phyloP scores from a whole-genome alignment of 2,888 invertebrate species.

The Terebella lapidaria region DNA sequence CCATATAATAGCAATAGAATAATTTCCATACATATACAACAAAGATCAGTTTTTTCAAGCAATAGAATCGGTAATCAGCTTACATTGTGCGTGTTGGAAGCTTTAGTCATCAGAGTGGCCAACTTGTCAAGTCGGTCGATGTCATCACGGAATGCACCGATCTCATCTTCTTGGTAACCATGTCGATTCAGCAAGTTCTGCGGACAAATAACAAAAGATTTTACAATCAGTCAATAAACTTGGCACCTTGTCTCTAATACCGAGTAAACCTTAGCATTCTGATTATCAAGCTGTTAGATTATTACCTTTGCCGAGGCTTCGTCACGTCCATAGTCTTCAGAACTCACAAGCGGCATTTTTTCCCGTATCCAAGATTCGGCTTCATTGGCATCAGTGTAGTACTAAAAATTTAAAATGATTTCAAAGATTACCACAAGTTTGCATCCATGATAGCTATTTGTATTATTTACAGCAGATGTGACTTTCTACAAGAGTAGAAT shows the following conservation, averaged over 20 bases:
- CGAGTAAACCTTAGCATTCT: too few relatives aligned
- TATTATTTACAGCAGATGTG: too few relatives aligned
- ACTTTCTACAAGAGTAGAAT: too few relatives aligned
- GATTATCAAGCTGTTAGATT: too few relatives aligned
- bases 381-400: constrained; percentile 95
- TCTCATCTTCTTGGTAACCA: constrained; percentile 78
- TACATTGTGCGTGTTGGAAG: constrained; percentile 57
- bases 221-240: not conserved
- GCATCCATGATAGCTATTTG: too few relatives aligned
- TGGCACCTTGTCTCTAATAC: too few relatives aligned
- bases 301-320: constrained; percentile 78
- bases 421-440: too few relatives aligned
- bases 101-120: constrained; percentile 59
- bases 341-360: constrained; percentile 83
- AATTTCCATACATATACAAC: too few relatives aligned
- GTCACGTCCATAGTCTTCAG: constrained; percentile 86
- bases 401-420: too few relatives aligned
- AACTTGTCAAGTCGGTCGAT: constrained; percentile 75
- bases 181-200: constrained; percentile 77
- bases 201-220: constrained; percentile 14
- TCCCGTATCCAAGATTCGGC: constrained; percentile 97
- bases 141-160: constrained; percentile 75
- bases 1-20: too few relatives aligned
- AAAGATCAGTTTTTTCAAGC: too few relatives aligned
- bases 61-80: too few relatives aligned